Conservation (phyloP, 2,113 vertebrate species). For the Sminthopsis crassicaudata region DNA sequence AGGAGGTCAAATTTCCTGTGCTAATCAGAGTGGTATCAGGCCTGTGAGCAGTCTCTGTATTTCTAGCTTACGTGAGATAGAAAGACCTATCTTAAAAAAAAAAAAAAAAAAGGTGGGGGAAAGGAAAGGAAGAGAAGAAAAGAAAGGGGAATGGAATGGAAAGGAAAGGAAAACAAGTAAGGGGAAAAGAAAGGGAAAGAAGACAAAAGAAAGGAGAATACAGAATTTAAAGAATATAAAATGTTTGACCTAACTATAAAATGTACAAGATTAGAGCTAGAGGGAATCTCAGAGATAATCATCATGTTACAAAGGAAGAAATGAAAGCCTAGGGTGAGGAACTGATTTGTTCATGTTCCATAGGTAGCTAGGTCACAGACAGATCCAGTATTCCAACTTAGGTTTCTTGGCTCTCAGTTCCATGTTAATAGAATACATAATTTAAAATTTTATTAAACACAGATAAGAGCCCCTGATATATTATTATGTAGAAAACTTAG, state of each 20-base stretch:
- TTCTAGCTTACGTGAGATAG: background rate
- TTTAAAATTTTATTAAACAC: background rate
- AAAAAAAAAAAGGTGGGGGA: background rate
- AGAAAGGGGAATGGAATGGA: background rate
- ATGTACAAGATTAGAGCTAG: background rate
- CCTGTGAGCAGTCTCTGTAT: background rate
- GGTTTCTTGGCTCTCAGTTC: background rate
- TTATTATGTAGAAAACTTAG: background rate
- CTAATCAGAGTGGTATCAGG: background rate
- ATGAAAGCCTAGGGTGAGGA: background rate
- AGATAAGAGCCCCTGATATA: background rate
- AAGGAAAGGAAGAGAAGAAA: background rate
- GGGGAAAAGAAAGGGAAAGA: too few species aligned
- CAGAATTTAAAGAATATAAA: background rate
- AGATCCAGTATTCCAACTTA: background rate
- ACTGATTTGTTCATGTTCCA: background rate
- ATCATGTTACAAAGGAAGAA: background rate
- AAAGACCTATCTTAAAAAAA: background rate
- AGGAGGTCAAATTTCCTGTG: too few species aligned
- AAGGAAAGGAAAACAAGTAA: background rate
- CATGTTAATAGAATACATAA: background rate
- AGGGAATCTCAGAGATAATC: background rate
- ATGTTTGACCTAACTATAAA: background rate
- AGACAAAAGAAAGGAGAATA: background rate
- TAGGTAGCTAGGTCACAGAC: background rate